Evolutionary conservation across 1,140 invertebrate species (phyloP), one percentile per base, ranked within the genome.

Genomic region (Ridgeia piscesae): DNA sequence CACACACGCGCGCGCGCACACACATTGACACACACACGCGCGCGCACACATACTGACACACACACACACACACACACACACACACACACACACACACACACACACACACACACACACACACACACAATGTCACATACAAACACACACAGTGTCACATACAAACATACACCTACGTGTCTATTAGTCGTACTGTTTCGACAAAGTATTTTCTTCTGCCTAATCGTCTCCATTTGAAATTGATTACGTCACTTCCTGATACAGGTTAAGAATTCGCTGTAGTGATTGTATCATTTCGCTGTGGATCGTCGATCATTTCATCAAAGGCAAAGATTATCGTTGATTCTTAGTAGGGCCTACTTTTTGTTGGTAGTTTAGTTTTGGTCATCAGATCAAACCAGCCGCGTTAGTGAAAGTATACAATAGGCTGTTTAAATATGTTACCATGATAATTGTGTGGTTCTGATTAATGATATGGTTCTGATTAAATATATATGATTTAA

Each of bases 51-150:
- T 17, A 89, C 88, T 34, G 11, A 11, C 42, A 42, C 42, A 42
- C 42, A 42, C 11, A 42, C 42, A 42, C 11, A 42, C 42, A 34
- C 88, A 34, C 34, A 89, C 88, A 89, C 17, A 34, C 88, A 89
- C 88, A 34, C 88, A 89, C 88, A 89, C 17, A 34, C 88, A 89
- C 88, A 89, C 88, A 89, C 88, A 89, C 88, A 89, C 88, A 89
- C 88, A 89, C 88, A 89, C 88, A 89, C 88, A 89, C 88, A 89
- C 34, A 89, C 34, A 89, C 17, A 89, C 17, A 89, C 34, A 89
- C 34, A 89, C 34, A 89, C 17, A 89, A 6, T 33, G 11, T 42
- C 42, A 42, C 42, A 42, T 11, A 42, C 42, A 42, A 6, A 42
- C 42, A 42, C 42, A 42, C 42, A 42, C 42, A 42, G 4, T 42